These are phyloP conservation scores for Camptogramma bilineatum DNA, from an alignment of 2,888 invertebrate genomes.

Conservation along the genomic window DNA sequence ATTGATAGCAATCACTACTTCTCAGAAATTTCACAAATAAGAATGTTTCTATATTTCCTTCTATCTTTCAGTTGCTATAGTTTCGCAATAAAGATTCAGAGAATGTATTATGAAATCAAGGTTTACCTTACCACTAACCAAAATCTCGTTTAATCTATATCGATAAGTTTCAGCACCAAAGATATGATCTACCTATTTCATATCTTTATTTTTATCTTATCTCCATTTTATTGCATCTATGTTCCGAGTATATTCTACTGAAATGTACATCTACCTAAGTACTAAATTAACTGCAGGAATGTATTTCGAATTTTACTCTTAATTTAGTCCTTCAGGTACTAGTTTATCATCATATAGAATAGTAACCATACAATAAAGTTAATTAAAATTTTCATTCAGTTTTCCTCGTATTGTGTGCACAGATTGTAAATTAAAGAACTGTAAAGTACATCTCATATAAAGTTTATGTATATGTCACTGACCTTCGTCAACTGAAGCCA, in stretches of 20 bases:
- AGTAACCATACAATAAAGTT: too few relatives aligned
- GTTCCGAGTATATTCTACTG: not conserved
- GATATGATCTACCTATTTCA: not conserved
- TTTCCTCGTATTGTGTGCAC: not conserved
- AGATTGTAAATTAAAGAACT: not conserved
- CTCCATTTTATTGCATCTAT: not conserved
- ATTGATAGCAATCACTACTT: too few relatives aligned
- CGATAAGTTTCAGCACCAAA: constrained; percentile 7
- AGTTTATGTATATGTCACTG: constrained; percentile 16
- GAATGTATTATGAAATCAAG: constrained; percentile 8
- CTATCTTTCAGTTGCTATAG: too few relatives aligned
- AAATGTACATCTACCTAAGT: not conserved
- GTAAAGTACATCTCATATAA: not conserved
- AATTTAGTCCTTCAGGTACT: too few relatives aligned
- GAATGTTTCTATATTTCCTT: too few relatives aligned
- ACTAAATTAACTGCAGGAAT: not conserved
- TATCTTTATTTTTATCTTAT: constrained; percentile 14
- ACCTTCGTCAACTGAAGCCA: constrained; percentile 10
- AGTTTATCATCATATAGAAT: too few relatives aligned
- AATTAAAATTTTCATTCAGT: not conserved
- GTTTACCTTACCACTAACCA: constrained; percentile 11
- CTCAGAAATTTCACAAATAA: too few relatives aligned
- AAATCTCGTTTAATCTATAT: constrained; percentile 20
- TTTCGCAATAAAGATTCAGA: not conserved
- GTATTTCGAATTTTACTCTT: not conserved